Base-by-base conservation (phyloP, 1,140 invertebrate species). In the Helicoverpa armigera region DNA sequence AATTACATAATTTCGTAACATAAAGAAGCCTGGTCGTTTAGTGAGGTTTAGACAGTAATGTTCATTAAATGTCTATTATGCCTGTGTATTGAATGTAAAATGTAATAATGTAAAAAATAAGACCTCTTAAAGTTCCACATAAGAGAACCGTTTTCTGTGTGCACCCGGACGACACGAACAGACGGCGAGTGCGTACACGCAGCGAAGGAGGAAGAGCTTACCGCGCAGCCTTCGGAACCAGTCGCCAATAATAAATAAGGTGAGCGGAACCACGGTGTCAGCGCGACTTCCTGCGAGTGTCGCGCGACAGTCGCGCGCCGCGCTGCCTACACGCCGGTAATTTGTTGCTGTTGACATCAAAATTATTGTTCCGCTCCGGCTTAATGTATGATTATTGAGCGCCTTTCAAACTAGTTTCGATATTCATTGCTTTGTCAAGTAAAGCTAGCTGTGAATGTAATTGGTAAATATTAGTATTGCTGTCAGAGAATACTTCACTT, bases 281-380 rank as follows among this genome's bases (percentile, higher is more conserved):
- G 54, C 9, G 48, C 29, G 16, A 23, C 75, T 77, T 77, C 60
- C 75, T 50, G 56, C 75, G 73, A 65, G 51, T 56, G 61, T 81
- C 13, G 72, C 2, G 72, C 35, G 69, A 69, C 85, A 35, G 73
- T 18, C 4, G 63, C 23, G 51, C 58, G 23, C 72, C 72, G 56
- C 81, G 79, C 43, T 14, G 76, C 60, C 72, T 31, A 70, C 75
- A 23, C 35, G 48, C 43, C 69, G 70, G 67, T 83, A 83, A 86
- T 86, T 86, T 86, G 83, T 85, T 83, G 78, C 65, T 75, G 82
- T 81, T 67, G 72, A 78, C 73, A 76, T 61, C 63, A 65, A 79
- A 83, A 70, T 80, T 83, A 83, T 83, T 67, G 82, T 78, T 80
- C 81, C 81, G 81, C 76, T 82, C 53, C 43, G 14, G 53, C 63